Base-by-base conservation (phyloP, 2,888 invertebrate genomes). In the Ferrisia virgata region DNA sequence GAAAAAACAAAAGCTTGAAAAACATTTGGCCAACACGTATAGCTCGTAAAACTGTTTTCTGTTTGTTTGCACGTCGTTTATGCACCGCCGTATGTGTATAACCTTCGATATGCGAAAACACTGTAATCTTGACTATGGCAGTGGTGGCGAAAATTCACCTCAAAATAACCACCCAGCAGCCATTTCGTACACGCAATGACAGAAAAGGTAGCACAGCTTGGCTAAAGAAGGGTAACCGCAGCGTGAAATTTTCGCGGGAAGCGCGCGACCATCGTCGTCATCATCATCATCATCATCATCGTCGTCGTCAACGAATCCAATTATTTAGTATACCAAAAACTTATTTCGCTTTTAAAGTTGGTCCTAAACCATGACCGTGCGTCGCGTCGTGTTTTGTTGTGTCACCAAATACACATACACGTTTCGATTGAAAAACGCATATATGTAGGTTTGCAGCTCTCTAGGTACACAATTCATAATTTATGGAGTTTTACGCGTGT, bases 401-500 rank as follows among this genome's bases (percentile, higher is more conserved):
- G n/a, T n/a, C n/a, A n/a, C n/a, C n/a, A n/a, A n/a, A n/a, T n/a
- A n/a, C n/a, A n/a, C n/a, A 36, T 36, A 8, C 4, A 36, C 8
- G 8, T 8, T 4, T 40, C 47, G 18, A 47, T 18, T 47, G 18
- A 47, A 47, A 47, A 47, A 4, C 47, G 18, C 47, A 5, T 47
- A 13, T 15, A 15, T 13, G n/a, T n/a, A n/a, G n/a, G n/a, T n/a
- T n/a, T n/a, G n/a, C n/a, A n/a, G n/a, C n/a, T n/a, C n/a, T n/a
- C n/a, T n/a, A n/a, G n/a, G n/a, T 43, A 8, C 15, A 18, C 47
- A 13, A 11, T 40, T 28, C 25, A 79, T 79, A 79, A 79, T 79
- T 79, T 79, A 79, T 79, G 31, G 79, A 79, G 8, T 79, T 79
- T 53, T 79, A n/a, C 53, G 79, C 79, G 79, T 79, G 79, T 47